These are phyloP conservation scores for Apodemia mormo DNA, from an alignment of 2,888 invertebrate species.

Conservation along the genomic window DNA sequence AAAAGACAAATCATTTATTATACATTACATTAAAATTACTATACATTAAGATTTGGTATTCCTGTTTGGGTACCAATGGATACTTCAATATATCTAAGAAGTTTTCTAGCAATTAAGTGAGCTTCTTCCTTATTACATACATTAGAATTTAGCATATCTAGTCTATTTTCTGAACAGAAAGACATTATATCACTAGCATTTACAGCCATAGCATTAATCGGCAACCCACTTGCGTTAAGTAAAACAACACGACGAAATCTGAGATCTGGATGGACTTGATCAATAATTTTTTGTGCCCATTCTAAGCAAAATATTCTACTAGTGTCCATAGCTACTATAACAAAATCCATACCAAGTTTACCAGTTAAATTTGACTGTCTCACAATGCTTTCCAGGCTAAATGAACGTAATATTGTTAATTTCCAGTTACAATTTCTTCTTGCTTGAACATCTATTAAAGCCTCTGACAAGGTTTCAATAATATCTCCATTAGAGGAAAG, in stretches of 20 bases:
- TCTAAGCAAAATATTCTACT: slow-evolving; percentile 65
- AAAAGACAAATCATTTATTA: too few relatives aligned
- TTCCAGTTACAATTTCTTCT: slow-evolving; percentile 65
- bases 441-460: slow-evolving; percentile 57
- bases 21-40: slow-evolving; percentile 25
- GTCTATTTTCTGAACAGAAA: slow-evolving; percentile 56
- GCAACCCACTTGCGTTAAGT: slow-evolving; percentile 66
- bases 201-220: slow-evolving; percentile 65
- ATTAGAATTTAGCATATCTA: slow-evolving; percentile 67
- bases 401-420: slow-evolving; percentile 57
- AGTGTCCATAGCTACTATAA: slow-evolving; percentile 66
- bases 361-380: slow-evolving; percentile 59
- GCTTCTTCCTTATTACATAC: slow-evolving; percentile 55
- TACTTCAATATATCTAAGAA: slow-evolving; percentile 67
- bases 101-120: slow-evolving; percentile 54
- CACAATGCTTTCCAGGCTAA: slow-evolving; percentile 58
- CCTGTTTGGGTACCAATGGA: slow-evolving; percentile 68
- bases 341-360: slow-evolving; percentile 65
- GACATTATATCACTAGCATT: slow-evolving; percentile 58
- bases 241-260: slow-evolving; percentile 62
- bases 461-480: slow-evolving; percentile 62
- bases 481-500: slow-evolving; percentile 64
- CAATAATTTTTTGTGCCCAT: slow-evolving; percentile 61
- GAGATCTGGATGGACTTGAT: slow-evolving; percentile 67
- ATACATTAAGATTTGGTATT: slow-evolving; percentile 69